Percentiles rank a stretch among this genome's conserved stretches.
phyloP scores from a whole-genome alignment of 2,888 invertebrate species.

The Ryuthela nishihirai region DNA sequence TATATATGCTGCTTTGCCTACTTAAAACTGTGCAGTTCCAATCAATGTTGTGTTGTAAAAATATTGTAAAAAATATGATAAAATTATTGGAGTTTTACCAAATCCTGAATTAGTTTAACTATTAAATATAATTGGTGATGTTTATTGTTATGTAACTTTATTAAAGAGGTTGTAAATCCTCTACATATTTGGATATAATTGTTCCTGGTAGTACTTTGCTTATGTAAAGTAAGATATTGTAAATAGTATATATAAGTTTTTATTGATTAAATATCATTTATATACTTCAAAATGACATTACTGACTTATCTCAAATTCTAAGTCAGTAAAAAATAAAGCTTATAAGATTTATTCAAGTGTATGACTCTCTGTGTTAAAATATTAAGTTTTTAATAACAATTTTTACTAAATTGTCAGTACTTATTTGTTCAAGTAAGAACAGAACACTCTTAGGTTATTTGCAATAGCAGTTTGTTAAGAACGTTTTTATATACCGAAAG shows the following conservation, averaged over 20 bases:
- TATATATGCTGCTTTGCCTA: slow-evolving; percentile 27
- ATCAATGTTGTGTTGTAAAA: slow-evolving; percentile 21
- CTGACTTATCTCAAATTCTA: no score
- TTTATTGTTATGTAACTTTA: slow-evolving; percentile 14
- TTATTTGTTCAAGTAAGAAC: no score
- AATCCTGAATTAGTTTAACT: slow-evolving; percentile 19
- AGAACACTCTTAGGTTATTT: no score
- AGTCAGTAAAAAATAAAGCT: no score
- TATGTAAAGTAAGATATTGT: slow-evolving; percentile 13
- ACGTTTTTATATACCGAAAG: no score
- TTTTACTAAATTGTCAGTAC: no score
- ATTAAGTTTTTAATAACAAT: no score
- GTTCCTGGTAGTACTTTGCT: slow-evolving; percentile 28
- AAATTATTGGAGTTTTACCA: slow-evolving; percentile 14
- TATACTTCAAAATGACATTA: no score
- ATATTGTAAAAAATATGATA: slow-evolving; percentile 3
- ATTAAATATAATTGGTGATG: slow-evolving; percentile 7
- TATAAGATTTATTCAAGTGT: no score
- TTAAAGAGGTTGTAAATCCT: no score
- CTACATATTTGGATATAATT: slow-evolving; percentile 22
- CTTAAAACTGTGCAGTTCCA: slow-evolving; percentile 26
- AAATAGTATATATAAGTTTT: slow-evolving; percentile 27
- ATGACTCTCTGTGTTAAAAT: no score
- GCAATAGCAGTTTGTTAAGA: no score
- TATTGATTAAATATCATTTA: slow-evolving; percentile 19